Percentiles rank a stretch among this genome's conserved stretches.
phyloP scores from a whole-genome alignment of 2,888 invertebrate species.

The Eremobia ochroleuca region DNA sequence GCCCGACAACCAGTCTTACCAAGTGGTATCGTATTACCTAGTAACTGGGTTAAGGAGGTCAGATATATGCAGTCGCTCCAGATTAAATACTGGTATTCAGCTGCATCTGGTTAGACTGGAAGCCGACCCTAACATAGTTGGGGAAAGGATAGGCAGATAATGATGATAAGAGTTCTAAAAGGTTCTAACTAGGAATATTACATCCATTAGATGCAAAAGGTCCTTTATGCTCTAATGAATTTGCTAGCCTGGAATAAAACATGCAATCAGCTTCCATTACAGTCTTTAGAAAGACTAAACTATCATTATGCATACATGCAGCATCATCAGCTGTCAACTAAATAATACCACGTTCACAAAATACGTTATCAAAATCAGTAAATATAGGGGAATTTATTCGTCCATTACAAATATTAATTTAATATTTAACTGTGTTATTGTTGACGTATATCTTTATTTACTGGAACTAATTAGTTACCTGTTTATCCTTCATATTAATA shows the following conservation, averaged over 20 bases:
- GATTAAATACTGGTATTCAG: too few species aligned
- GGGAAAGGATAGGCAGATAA: too few species aligned
- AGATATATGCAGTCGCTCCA: too few species aligned
- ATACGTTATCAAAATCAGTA: constrained; percentile 33
- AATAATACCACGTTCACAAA: constrained; percentile 5
- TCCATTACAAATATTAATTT: constrained; percentile 21
- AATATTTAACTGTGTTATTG: constrained; percentile 12
- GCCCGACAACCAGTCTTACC: not conserved
- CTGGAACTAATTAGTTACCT: constrained; percentile 37
- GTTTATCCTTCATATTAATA: constrained; percentile 25
- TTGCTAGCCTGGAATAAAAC: not conserved
- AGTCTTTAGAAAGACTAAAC: not conserved
- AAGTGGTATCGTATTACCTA: too few species aligned
- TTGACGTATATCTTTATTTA: constrained; percentile 19
- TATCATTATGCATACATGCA: not conserved
- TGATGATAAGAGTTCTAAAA: too few species aligned
- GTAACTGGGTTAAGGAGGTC: too few species aligned
- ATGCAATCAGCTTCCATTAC: not conserved
- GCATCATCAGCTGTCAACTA: not conserved
- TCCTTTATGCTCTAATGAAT: not conserved
- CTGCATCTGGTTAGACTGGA: too few species aligned
- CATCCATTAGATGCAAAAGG: not conserved
- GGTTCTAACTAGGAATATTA: not conserved
- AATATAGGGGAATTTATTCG: constrained; percentile 11
- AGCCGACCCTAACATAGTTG: too few species aligned